A percentile compares a stretch with the other conserved stretches of the same genome.
Evolutionary conservation across 2,888 invertebrate species (phyloP).

Genomic region (Dicycla oo): DNA sequence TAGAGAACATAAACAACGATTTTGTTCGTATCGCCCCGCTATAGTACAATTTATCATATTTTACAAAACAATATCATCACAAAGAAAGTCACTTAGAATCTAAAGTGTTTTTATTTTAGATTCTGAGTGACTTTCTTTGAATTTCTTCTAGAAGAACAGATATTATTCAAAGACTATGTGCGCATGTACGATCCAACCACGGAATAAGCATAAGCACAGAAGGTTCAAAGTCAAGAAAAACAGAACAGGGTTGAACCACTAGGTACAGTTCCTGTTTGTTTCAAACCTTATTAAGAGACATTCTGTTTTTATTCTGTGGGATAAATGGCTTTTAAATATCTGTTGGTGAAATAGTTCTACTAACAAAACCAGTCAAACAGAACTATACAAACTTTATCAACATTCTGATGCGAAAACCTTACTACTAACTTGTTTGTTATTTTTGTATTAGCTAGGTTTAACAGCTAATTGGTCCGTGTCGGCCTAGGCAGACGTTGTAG

Average conservation of each 20-base stretch:
- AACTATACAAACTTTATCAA: constrained; percentile 20
- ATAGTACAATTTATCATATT: background rate
- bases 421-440: constrained; percentile 41
- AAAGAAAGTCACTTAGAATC: background rate
- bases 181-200: too few species aligned
- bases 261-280: background rate
- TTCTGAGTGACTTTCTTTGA: too few species aligned
- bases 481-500: constrained; percentile 36
- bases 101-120: too few species aligned
- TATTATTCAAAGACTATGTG: background rate
- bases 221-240: background rate
- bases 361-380: background rate
- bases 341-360: background rate
- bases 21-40: background rate
- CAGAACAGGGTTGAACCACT: background rate
- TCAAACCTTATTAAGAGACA: too few species aligned
- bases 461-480: constrained; percentile 49
- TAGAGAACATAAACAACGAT: background rate
- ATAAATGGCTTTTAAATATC: background rate
- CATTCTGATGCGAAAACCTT: constrained; percentile 17
- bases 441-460: constrained; percentile 35
- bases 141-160: too few species aligned
- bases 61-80: background rate
- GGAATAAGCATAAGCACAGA: background rate
- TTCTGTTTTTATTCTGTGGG: background rate